Evolutionary conservation across 2,113 vertebrate species (phyloP).

Genomic region (Bos taurus): DNA sequence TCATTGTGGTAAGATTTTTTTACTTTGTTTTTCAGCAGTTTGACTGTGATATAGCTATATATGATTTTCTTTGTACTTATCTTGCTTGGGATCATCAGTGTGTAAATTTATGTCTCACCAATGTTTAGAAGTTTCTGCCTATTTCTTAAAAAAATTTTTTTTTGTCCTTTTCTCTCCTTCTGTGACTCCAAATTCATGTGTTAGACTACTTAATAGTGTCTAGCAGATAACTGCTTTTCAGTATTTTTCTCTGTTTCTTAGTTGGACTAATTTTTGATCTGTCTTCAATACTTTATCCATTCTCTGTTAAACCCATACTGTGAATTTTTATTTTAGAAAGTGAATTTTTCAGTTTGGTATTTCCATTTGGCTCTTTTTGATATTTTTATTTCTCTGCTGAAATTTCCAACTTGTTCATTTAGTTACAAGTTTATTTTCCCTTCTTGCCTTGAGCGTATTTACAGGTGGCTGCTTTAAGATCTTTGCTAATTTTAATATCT

Average conservation of each 20-base stretch:
- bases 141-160: not conserved
- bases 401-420: not conserved
- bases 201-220: not conserved
- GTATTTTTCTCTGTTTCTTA: not conserved
- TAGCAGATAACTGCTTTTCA: not conserved
- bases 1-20: not conserved
- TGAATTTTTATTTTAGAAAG: not conserved
- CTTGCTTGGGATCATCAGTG: not conserved
- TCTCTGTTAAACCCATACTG: not conserved
- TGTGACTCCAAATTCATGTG: not conserved
- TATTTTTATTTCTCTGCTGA: not conserved
- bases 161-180: not conserved
- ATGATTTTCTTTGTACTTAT: not conserved
- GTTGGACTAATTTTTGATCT: not conserved
- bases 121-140: not conserved
- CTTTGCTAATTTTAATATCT: not conserved
- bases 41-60: not conserved
- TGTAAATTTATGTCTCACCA: not conserved
- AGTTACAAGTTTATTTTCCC: not conserved
- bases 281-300: not conserved
- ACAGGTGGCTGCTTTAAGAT: not conserved
- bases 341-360: not conserved
- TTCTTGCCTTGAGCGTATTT: constrained; percentile 1
- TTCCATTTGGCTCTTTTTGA: not conserved
- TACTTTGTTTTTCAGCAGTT: not conserved